These are phyloP conservation scores for Protophormia terraenovae DNA, from an alignment of 2,888 invertebrate genomes.

Conservation along the genomic window DNA sequence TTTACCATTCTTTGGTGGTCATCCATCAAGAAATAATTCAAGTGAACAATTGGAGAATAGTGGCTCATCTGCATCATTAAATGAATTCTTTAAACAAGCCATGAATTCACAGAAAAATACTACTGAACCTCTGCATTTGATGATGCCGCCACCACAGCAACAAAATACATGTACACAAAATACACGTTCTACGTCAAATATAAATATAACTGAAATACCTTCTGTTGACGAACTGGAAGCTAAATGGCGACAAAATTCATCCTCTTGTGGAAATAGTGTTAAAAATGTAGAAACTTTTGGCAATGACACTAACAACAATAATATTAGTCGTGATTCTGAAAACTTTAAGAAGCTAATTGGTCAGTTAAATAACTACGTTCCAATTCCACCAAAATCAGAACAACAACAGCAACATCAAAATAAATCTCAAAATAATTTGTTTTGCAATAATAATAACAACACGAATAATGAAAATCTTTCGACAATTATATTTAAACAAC, in stretches of 20 bases:
- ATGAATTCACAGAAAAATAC: constrained; percentile 61
- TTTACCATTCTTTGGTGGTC: constrained; percentile 68
- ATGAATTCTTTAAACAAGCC: constrained; percentile 79
- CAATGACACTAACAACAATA: constrained; percentile 66
- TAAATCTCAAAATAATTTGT: constrained; percentile 64
- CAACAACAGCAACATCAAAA: constrained; percentile 37
- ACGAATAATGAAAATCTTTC: constrained; percentile 75
- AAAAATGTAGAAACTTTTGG: constrained; percentile 28
- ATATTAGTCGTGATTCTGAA: constrained; percentile 71
- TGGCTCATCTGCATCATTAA: constrained; percentile 75
- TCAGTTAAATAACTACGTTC: constrained; percentile 68
- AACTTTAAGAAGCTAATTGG: constrained; percentile 78
- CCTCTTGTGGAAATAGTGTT: constrained; percentile 41
- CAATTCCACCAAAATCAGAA: constrained; percentile 54
- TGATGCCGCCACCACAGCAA: constrained; percentile 43
- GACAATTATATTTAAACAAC: constrained; percentile 77
- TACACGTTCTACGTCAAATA: constrained; percentile 10
- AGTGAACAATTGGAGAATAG: constrained; percentile 68
- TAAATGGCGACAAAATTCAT: constrained; percentile 77
- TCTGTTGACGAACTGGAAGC: constrained; percentile 79
- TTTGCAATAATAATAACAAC: constrained; percentile 26
- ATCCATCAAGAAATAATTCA: constrained; percentile 35
- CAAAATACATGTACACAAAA: constrained; percentile 57
- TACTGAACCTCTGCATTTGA: constrained; percentile 15
- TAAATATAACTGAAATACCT: constrained; percentile 73